These are phyloP conservation scores for Napeogenes sylphis DNA, from an alignment of 2,888 invertebrate genomes.

Conservation along the genomic window DNA sequence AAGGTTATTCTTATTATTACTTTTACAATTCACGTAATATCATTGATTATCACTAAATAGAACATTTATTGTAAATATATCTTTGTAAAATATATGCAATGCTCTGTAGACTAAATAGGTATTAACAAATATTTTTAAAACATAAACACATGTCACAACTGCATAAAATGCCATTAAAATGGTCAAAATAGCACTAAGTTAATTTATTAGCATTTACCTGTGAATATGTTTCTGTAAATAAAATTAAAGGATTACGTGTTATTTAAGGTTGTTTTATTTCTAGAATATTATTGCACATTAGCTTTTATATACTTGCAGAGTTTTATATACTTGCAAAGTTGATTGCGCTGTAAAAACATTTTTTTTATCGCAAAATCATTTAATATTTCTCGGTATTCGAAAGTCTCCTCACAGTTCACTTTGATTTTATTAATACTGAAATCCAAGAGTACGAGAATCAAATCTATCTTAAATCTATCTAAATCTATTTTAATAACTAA, in stretches of 20 bases:
- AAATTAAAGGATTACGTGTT: slow-evolving; percentile 69
- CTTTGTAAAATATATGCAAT: slow-evolving; percentile 1
- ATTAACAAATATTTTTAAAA: background rate
- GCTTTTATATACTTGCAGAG: background rate
- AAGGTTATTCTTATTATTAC: too few relatives aligned
- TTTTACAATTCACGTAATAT: too few relatives aligned
- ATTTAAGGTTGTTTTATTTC: slow-evolving; percentile 41
- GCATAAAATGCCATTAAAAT: slow-evolving; percentile 23
- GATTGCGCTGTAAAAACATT: too few relatives aligned
- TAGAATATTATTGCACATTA: background rate
- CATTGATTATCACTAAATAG: too few relatives aligned
- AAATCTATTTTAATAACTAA: too few relatives aligned
- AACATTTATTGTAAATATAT: background rate
- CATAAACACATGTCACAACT: slow-evolving; percentile 16
- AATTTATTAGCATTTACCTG: slow-evolving; percentile 20
- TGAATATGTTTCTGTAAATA: slow-evolving; percentile 62
- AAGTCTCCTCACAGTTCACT: too few relatives aligned
- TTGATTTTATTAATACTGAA: too few relatives aligned
- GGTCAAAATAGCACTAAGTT: slow-evolving; percentile 11
- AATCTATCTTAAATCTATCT: too few relatives aligned
- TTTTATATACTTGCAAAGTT: too few relatives aligned
- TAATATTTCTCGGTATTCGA: too few relatives aligned
- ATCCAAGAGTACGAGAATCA: too few relatives aligned
- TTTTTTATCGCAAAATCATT: too few relatives aligned
- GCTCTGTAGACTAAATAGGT: background rate